A percentile compares a stretch with the other conserved stretches of the same genome.
Evolutionary conservation across 2,888 invertebrate species (phyloP).

Genomic region (Cryptus viduatorius): DNA sequence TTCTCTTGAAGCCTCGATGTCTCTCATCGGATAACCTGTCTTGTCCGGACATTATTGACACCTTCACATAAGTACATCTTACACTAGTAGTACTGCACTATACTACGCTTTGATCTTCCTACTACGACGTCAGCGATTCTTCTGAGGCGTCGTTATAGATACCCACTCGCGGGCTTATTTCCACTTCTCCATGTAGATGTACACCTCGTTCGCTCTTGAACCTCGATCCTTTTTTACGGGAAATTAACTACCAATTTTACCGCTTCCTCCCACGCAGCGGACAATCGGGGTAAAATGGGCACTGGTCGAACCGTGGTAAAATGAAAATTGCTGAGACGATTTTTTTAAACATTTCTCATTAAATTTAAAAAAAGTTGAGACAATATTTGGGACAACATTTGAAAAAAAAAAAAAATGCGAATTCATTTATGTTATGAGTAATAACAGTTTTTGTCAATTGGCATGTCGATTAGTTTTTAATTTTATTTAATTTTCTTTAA

Average conservation of each 20-base stretch:
- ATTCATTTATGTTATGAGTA: too few relatives aligned
- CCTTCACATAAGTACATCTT: background rate
- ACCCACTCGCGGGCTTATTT: background rate
- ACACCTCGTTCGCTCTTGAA: background rate
- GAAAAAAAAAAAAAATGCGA: too few relatives aligned
- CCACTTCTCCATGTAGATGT: background rate
- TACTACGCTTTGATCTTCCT: background rate
- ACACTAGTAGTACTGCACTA: background rate
- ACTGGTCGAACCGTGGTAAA: too few relatives aligned
- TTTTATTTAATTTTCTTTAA: too few relatives aligned
- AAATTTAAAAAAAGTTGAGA: too few relatives aligned
- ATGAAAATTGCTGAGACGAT: too few relatives aligned
- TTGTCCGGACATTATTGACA: background rate
- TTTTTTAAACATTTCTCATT: too few relatives aligned
- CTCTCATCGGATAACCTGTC: background rate
- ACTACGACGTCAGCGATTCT: background rate
- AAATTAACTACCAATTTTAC: background rate
- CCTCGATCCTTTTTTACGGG: background rate
- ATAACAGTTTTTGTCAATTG: too few relatives aligned
- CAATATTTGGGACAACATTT: too few relatives aligned
- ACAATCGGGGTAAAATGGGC: too few relatives aligned
- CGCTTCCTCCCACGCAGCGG: background rate
- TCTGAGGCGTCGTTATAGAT: background rate
- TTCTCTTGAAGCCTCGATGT: background rate
- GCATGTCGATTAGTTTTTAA: too few relatives aligned